These are phyloP conservation scores for Pipistrellus pygmaeus DNA, from an alignment of 2,797 vertebrate genomes.

Conservation along the genomic window DNA sequence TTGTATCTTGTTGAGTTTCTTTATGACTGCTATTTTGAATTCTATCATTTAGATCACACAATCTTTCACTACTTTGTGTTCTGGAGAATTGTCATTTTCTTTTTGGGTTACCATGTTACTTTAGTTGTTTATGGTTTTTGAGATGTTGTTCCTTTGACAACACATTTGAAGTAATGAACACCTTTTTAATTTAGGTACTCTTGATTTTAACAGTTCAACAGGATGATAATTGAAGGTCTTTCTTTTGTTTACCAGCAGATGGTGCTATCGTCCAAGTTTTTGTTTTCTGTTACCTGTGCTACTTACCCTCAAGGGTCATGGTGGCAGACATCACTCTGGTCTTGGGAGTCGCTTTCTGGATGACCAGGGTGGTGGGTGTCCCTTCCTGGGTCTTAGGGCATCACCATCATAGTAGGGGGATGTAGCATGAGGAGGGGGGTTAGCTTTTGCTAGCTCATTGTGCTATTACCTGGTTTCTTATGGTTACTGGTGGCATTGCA, in stretches of 20 bases:
- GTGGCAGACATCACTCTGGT: background rate
- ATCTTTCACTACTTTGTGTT: background rate
- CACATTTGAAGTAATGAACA: background rate
- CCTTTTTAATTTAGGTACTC: background rate
- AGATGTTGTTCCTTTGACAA: background rate
- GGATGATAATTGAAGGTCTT: background rate
- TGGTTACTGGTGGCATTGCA: background rate
- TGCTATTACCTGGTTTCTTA: background rate
- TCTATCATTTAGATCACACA: background rate
- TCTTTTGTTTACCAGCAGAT: constrained; percentile 4
- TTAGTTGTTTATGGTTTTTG: background rate
- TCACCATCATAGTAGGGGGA: no score
- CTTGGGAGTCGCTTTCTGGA: background rate
- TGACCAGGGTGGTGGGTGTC: background rate
- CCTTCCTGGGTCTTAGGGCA: background rate
- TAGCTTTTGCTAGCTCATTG: background rate
- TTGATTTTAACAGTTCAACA: background rate
- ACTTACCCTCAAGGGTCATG: background rate
- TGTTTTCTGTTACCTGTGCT: background rate
- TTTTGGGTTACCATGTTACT: background rate
- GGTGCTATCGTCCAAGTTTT: background rate
- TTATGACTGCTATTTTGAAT: background rate
- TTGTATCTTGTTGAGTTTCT: background rate
- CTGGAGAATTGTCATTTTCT: background rate
- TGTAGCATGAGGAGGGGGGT: background rate